These are phyloP conservation scores for Falcaria lacertinaria DNA, from an alignment of 2,888 invertebrate genomes.

Conservation along the genomic window DNA sequence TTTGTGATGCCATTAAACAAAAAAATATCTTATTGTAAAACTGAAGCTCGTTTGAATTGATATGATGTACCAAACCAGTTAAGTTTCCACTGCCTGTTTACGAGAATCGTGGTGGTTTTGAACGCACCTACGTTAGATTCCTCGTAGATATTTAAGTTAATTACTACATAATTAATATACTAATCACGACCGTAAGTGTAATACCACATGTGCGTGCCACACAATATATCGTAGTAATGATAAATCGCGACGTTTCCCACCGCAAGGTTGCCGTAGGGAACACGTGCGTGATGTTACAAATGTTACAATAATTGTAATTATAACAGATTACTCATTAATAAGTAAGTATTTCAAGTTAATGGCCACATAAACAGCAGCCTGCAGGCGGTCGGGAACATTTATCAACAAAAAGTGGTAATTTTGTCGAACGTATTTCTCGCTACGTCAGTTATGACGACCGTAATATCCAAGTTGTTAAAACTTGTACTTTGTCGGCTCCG, in stretches of 20 bases:
- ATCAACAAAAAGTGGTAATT: conserved; percentile 75
- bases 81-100: too few relatives aligned
- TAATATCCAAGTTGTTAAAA: conserved; percentile 48
- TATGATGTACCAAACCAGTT: too few relatives aligned
- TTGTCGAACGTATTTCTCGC: conserved; percentile 59
- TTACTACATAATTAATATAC: neutral
- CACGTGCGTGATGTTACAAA: conserved; percentile 42
- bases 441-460: conserved; percentile 51
- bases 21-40: too few relatives aligned
- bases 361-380: conserved; percentile 72
- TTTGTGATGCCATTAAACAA: too few relatives aligned
- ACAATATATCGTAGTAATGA: neutral
- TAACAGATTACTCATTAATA: conserved; percentile 73
- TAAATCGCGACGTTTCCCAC: conserved; percentile 2
- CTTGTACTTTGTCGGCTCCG: conserved; percentile 32
- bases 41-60: too few relatives aligned
- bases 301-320: conserved; percentile 60
- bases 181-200: neutral
- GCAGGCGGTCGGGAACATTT: conserved; percentile 54
- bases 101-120: too few relatives aligned
- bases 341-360: conserved; percentile 72
- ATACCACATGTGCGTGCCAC: neutral
- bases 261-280: conserved; percentile 4
- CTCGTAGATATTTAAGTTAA: neutral
- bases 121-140: too few relatives aligned